These are phyloP conservation scores for Dermolepida albohirtum DNA, from an alignment of 2,888 invertebrate genomes.

Conservation along the genomic window DNA sequence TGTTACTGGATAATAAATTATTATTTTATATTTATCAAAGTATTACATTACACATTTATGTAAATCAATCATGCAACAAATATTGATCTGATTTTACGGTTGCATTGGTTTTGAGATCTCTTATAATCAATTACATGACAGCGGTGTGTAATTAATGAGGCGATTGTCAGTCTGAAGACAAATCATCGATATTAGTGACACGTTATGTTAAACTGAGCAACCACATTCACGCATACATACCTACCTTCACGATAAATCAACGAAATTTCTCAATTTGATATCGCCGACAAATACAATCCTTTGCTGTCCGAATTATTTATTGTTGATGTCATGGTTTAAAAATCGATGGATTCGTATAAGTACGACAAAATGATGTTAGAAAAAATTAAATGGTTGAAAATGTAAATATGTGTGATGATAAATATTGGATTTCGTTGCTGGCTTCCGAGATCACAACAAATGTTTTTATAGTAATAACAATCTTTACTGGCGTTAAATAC, in stretches of 20 bases:
- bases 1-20: no score
- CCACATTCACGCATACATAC: conserved; percentile 1
- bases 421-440: no score
- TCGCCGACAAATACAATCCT: not conserved
- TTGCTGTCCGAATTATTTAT: conserved; percentile 26
- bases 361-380: no score
- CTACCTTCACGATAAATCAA: conserved; percentile 12
- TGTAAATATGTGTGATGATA: no score
- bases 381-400: no score
- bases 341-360: not conserved
- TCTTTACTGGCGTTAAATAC: no score
- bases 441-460: no score
- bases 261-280: conserved; percentile 28
- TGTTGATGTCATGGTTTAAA: conserved; percentile 8
- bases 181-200: conserved; percentile 35
- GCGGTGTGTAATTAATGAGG: conserved; percentile 29
- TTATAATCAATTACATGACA: conserved; percentile 20
- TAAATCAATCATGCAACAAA: conserved; percentile 15
- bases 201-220: conserved; percentile 20
- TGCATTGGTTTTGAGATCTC: not conserved
- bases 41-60: not conserved
- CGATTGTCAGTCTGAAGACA: conserved; percentile 19
- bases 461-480: no score
- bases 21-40: not conserved
- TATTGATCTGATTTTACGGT: conserved; percentile 28